Evolutionary conservation across 2,888 invertebrate species (phyloP), one percentile per base, ranked within the genome.

Genomic region (Pyrgus malvae): DNA sequence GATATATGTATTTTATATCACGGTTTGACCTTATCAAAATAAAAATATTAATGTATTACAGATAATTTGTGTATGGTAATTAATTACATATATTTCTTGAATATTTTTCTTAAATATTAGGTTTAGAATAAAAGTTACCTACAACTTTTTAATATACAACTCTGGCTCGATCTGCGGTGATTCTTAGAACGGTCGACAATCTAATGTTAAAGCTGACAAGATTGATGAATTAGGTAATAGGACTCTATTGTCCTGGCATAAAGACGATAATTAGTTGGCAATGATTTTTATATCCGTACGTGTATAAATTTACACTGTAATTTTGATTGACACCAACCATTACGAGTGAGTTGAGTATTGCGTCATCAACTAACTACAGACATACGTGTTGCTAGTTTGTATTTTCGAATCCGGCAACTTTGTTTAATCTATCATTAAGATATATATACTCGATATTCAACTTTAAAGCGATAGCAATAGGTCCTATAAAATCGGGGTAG

Each of bases 291-390:
- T 65, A 67, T 63, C 62, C 67, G 72, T 69, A 72, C 68, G 74
- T 65, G 70, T 70, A 75, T 73, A 78, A 81, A 68, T 82, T 86
- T 80, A 83, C 80, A 76, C 74, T 81, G 78, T 88, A 87, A 88
- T 88, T 90, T 89, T 90, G 89, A 89, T 89, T 90, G 89, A 90
- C 89, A 89, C 82, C 83, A 73, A 80, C 89, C 88, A 88, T 89
- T 89, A 89, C 83, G 81, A 80, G 75, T 76, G 80, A 80, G 79
- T 80, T 70, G 78, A 80, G 74, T 75, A 82, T 89, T 89, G 83
- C 89, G 89, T 89, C 89, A 89, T 80, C 80, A 68, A 71, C 74
- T 80, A 78, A 79, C 77, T 78, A 79, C 78, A 77, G 78, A 77
- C 74, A 65, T 67, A 64, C 61, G 60, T 64, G 51, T 48, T 54